phyloP scores from a whole-genome alignment of 2,888 invertebrate species.

The Doris montereyensis region DNA sequence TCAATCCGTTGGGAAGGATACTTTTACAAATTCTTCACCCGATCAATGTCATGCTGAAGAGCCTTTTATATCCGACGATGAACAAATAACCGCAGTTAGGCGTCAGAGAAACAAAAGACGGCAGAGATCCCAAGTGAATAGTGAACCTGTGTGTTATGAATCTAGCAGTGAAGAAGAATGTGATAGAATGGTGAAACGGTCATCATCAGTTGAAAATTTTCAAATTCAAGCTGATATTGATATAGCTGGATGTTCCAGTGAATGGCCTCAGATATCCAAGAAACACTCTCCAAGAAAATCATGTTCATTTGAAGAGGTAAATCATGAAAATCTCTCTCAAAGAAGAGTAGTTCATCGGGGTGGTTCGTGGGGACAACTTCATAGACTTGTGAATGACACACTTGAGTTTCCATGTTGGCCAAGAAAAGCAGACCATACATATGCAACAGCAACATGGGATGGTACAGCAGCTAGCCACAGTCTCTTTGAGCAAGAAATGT shows the following conservation, averaged over 20 bases:
- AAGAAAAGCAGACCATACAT: slow-evolving; percentile 41
- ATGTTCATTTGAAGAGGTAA: slow-evolving; percentile 39
- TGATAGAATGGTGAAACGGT: slow-evolving; percentile 26
- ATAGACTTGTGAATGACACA: slow-evolving; percentile 39
- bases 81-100: not conserved
- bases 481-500: slow-evolving; percentile 36
- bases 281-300: slow-evolving; percentile 37
- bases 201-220: slow-evolving; percentile 38
- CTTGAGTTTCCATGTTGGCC: slow-evolving; percentile 42
- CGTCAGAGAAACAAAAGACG: not conserved
- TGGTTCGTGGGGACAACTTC: slow-evolving; percentile 1
- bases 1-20: too few relatives aligned
- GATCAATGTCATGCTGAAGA: not conserved
- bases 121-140: not conserved
- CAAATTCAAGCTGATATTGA: not conserved
- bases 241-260: slow-evolving; percentile 10
- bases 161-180: too few relatives aligned
- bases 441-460: slow-evolving; percentile 43
- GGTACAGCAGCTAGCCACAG: slow-evolving; percentile 42
- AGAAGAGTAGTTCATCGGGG: not conserved
- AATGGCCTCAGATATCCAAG: slow-evolving; percentile 31
- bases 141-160: too few relatives aligned
- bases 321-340: slow-evolving; percentile 16
- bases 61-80: not conserved
- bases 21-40: not conserved